phyloP scores from a whole-genome alignment of 2,797 vertebrate species.

The Melanotaenia maccullochi region DNA sequence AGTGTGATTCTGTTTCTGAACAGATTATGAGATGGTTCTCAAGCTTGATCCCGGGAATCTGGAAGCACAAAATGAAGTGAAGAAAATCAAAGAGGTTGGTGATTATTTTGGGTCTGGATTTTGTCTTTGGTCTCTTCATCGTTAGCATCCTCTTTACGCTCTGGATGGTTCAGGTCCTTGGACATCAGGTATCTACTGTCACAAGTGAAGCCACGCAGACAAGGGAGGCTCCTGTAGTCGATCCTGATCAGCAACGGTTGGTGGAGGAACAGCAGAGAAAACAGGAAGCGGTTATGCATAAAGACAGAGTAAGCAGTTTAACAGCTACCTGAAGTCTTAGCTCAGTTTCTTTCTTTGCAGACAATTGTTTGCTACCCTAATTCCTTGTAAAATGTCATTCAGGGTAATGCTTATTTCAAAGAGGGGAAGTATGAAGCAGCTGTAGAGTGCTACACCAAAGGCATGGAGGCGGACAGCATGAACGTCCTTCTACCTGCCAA shows the following conservation, averaged over 20 bases:
- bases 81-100: conserved; percentile 88
- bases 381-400: neutral
- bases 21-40: conserved; percentile 94
- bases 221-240: conserved; percentile 22
- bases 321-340: neutral
- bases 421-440: conserved; percentile 93
- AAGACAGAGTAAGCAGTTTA: conserved; percentile 87
- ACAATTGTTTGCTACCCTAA: neutral
- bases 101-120: accelerated
- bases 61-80: conserved; percentile 90
- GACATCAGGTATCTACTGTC: conserved; percentile 41
- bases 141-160: neutral
- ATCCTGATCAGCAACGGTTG: conserved; percentile 69
- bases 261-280: conserved; percentile 83
- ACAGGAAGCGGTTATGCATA: conserved; percentile 90
- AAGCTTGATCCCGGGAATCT: conserved; percentile 88
- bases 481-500: conserved; percentile 94
- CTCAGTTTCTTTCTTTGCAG: neutral
- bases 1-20: conserved; percentile 6
- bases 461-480: conserved; percentile 89
- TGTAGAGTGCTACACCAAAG: conserved; percentile 91
- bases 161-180: conserved; percentile 76
- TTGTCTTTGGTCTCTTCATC: accelerated
- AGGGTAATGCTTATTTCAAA: conserved; percentile 98
- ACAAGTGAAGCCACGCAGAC: conserved; percentile 38